These are phyloP conservation scores for Narcine bancroftii DNA, from an alignment of 2,113 vertebrate genomes.

Conservation along the genomic window DNA sequence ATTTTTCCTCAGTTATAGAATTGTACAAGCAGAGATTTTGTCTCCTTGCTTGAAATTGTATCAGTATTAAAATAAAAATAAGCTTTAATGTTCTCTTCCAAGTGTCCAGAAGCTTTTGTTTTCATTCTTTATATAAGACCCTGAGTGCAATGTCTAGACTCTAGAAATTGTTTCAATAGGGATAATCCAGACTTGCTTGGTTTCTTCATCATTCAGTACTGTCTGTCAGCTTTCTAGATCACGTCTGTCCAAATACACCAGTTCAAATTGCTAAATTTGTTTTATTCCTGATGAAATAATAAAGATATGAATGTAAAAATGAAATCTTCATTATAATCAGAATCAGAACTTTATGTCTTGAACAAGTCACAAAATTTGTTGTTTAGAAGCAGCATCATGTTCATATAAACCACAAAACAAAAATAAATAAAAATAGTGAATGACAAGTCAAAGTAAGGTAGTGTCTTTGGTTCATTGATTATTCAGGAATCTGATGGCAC, in stretches of 20 bases:
- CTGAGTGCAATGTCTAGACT: slow-evolving; percentile 49
- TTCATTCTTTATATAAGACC: slow-evolving; percentile 52
- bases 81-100: slow-evolving; percentile 77
- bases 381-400: too few relatives aligned
- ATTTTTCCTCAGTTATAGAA: slow-evolving; percentile 49
- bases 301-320: background rate
- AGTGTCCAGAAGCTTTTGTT: slow-evolving; percentile 57
- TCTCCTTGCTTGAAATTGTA: slow-evolving; percentile 65
- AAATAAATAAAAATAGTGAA: too few relatives aligned
- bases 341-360: too few relatives aligned
- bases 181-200: slow-evolving; percentile 44
- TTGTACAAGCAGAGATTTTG: slow-evolving; percentile 60
- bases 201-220: background rate
- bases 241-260: background rate
- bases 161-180: slow-evolving; percentile 52
- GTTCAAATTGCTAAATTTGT: background rate
- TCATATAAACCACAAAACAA: too few relatives aligned
- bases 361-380: too few relatives aligned
- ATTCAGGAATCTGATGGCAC: too few relatives aligned
- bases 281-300: background rate
- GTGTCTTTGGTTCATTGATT: too few relatives aligned
- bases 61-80: slow-evolving; percentile 66
- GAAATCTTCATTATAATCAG: background rate
- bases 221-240: background rate
- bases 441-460: too few relatives aligned